Conservation (phyloP, 2,113 vertebrate genomes). For the Equus przewalskii region DNA sequence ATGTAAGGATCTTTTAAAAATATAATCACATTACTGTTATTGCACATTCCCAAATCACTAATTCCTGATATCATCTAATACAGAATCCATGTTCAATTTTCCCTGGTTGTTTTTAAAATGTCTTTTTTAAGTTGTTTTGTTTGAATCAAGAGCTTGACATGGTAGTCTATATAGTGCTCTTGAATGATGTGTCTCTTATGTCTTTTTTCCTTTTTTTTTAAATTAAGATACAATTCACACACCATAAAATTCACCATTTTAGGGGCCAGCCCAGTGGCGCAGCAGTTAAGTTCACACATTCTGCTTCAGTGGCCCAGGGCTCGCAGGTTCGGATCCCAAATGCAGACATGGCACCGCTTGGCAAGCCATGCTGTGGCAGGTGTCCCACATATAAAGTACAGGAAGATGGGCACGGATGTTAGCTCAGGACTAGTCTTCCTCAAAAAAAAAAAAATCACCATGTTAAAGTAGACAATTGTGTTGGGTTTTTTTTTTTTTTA, state of each 20-base stretch:
- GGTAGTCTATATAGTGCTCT: neutral
- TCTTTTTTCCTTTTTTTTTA: neutral
- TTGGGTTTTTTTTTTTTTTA: neutral
- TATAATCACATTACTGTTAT: neutral
- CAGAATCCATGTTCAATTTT: neutral
- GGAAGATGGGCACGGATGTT: no score
- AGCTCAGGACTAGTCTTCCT: no score
- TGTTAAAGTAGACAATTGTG: neutral
- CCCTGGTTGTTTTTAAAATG: neutral
- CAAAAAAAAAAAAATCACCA: neutral
- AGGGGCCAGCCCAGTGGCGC: no score
- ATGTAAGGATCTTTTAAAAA: neutral
- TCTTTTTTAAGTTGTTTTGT: neutral
- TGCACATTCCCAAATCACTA: neutral
- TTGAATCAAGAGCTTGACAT: neutral
- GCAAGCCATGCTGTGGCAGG: no score
- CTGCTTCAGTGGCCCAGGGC: no score
- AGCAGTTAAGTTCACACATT: no score
- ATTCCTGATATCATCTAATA: neutral
- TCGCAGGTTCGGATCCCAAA: no score
- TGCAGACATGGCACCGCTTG: no score
- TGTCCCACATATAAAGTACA: no score
- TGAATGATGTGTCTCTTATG: neutral
- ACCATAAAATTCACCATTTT: conserved; percentile 2
- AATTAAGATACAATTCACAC: neutral